phyloP scores from a whole-genome alignment of 2,113 vertebrate genomes.

The Neodontobutis hainanensis region DNA sequence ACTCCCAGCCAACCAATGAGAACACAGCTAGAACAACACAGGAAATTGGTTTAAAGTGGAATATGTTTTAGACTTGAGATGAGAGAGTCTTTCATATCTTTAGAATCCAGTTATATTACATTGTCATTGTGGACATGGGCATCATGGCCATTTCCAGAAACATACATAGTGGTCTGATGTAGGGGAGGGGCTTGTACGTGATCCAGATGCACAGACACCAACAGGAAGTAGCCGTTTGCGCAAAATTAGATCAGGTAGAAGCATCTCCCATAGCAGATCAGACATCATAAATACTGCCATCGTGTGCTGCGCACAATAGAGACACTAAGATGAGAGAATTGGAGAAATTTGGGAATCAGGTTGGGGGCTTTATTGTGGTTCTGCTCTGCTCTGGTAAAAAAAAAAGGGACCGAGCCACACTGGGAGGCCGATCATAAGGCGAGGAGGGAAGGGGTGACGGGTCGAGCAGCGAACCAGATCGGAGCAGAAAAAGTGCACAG shows the following conservation, averaged over 20 bases:
- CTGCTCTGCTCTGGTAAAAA: conserved; percentile 49
- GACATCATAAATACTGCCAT: conserved; percentile 57
- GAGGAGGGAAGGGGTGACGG: conserved; percentile 46
- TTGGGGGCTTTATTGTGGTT: conserved; percentile 37
- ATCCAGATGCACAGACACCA: conserved; percentile 7
- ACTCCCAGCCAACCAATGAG: conserved; percentile 34
- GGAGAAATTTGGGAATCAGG: conserved; percentile 7
- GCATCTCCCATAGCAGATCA: conserved; percentile 43
- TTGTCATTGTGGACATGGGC: conserved; percentile 34
- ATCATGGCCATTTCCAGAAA: conserved; percentile 36
- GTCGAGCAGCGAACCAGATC: conserved; percentile 63
- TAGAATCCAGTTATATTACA: conserved; percentile 59
- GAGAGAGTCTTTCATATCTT: conserved; percentile 44
- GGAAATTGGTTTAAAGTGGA: conserved; percentile 51
- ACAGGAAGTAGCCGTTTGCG: conserved; percentile 28
- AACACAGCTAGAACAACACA: conserved; percentile 53
- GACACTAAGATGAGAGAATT: conserved; percentile 14
- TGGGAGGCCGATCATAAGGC: conserved; percentile 43
- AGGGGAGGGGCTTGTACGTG: conserved; percentile 24
- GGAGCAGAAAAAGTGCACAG: conserved; percentile 68
- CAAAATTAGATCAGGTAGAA: conserved; percentile 30
- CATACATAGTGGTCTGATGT: conserved; percentile 31
- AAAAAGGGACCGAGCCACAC: conserved; percentile 17
- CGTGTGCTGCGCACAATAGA: conserved; percentile 48
- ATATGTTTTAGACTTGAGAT: conserved; percentile 54